Conservation (phyloP, 1,140 invertebrate genomes). For the Drosophila obscura region DNA sequence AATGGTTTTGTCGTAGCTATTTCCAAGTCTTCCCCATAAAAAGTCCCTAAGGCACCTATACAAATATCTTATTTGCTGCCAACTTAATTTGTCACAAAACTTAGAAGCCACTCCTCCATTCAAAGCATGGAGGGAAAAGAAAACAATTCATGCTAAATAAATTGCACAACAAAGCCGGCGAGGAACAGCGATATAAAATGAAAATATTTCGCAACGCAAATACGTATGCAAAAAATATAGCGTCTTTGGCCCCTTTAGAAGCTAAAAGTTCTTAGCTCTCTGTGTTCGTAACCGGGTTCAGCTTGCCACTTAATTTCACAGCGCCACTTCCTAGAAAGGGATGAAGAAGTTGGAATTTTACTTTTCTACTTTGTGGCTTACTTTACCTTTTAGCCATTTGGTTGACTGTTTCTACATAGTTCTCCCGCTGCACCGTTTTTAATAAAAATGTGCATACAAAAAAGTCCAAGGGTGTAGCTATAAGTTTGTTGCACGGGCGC, state of each 20-base stretch:
- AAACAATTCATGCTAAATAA: constrained; percentile 79
- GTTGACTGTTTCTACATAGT: constrained; percentile 54
- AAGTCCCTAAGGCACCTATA: constrained; percentile 40
- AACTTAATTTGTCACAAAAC: constrained; percentile 80
- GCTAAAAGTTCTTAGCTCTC: constrained; percentile 37
- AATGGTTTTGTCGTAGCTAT: no score
- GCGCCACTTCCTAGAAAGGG: constrained; percentile 54
- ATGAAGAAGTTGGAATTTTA: constrained; percentile 73
- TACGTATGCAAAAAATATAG: constrained; percentile 74
- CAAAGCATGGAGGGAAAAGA: constrained; percentile 39
- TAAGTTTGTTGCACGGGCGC: constrained; percentile 73
- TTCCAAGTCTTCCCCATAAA: not conserved
- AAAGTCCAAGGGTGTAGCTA: constrained; percentile 69
- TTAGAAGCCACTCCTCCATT: constrained; percentile 56
- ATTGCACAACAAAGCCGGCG: constrained; percentile 61
- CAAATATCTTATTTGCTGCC: constrained; percentile 76
- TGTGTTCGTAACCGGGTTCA: constrained; percentile 47
- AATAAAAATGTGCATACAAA: constrained; percentile 70
- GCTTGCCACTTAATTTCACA: constrained; percentile 74
- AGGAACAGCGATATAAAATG: constrained; percentile 54
- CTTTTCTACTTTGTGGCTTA: constrained; percentile 81
- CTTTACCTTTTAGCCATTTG: constrained; percentile 76
- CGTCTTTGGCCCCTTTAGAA: constrained; percentile 34
- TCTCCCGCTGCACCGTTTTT: constrained; percentile 47
- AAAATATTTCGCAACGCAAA: constrained; percentile 64